phyloP scores from a whole-genome alignment of 2,113 vertebrate species.

The Xenopus borealis region DNA sequence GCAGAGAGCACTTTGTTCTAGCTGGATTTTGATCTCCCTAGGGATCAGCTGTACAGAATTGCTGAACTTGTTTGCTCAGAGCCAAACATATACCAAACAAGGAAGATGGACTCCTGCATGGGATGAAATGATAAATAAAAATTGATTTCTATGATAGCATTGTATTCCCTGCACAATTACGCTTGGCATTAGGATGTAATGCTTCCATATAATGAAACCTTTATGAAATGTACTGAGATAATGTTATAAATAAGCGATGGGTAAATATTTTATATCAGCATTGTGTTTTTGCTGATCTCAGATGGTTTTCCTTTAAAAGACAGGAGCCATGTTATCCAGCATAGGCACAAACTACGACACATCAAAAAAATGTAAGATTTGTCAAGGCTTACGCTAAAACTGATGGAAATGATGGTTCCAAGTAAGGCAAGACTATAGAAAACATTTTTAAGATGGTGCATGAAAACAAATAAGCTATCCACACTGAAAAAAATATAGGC shows the following conservation, averaged over 20 bases:
- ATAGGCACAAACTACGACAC: too few species aligned
- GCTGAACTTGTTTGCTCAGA: conserved; percentile 17
- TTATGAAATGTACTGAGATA: background rate
- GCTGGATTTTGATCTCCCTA: conserved; percentile 3
- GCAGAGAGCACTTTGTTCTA: conserved; percentile 21
- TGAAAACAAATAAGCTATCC: too few species aligned
- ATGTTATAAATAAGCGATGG: background rate
- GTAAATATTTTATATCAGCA: background rate
- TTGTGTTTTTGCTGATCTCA: too few species aligned
- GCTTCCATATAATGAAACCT: background rate
- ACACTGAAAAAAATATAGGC: too few species aligned
- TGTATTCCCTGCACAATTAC: conserved; percentile 1
- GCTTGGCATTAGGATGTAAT: background rate
- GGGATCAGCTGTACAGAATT: conserved; percentile 21
- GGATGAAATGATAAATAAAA: conserved; percentile 4
- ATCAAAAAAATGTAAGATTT: too few species aligned
- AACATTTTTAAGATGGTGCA: too few species aligned
- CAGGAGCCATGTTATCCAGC: too few species aligned
- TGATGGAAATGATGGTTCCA: too few species aligned
- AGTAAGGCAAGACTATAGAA: too few species aligned
- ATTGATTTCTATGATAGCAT: conserved; percentile 5
- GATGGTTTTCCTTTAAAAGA: too few species aligned
- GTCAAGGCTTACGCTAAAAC: too few species aligned
- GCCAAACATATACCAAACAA: conserved; percentile 7
- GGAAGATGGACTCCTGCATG: conserved; percentile 11